Conservation (phyloP, 2,888 invertebrate genomes). For the Xylocampa areola region DNA sequence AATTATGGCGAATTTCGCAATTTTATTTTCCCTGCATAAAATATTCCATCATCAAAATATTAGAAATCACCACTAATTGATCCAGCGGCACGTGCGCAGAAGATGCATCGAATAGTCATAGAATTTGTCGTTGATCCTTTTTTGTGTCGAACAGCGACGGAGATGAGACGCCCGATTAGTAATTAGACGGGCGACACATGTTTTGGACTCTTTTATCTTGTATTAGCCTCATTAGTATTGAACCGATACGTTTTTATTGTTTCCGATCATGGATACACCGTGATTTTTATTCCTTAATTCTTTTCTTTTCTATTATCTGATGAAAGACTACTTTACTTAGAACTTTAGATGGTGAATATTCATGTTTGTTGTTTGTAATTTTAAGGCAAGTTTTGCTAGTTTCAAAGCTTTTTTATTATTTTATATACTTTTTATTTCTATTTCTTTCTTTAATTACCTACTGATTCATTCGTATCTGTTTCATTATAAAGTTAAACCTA, state of each 20-base stretch:
- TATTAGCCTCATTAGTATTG: conserved; percentile 78
- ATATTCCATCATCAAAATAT: not conserved
- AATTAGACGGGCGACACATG: conserved; percentile 88
- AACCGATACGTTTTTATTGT: conserved; percentile 72
- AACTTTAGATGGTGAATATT: conserved; percentile 1
- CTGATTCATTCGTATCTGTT: not conserved
- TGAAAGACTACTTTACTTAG: not conserved
- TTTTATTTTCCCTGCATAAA: no score
- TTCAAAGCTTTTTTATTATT: not conserved
- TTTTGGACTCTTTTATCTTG: conserved; percentile 83
- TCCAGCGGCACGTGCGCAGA: conserved; percentile 74
- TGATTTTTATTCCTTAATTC: conserved; percentile 40
- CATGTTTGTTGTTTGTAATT: not conserved
- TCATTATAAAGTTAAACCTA: conserved; percentile 13
- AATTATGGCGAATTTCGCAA: not conserved
- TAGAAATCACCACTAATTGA: not conserved
- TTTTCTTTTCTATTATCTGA: conserved; percentile 21
- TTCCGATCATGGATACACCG: conserved; percentile 49
- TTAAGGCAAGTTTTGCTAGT: not conserved
- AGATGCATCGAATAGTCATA: conserved; percentile 78
- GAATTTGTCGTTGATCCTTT: conserved; percentile 81
- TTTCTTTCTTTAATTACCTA: no score
- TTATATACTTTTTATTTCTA: no score
- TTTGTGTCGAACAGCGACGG: conserved; percentile 71
- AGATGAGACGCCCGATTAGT: conserved; percentile 86